These are phyloP conservation scores for Strigops habroptila DNA, from an alignment of 2,113 vertebrate genomes.

Conservation along the genomic window DNA sequence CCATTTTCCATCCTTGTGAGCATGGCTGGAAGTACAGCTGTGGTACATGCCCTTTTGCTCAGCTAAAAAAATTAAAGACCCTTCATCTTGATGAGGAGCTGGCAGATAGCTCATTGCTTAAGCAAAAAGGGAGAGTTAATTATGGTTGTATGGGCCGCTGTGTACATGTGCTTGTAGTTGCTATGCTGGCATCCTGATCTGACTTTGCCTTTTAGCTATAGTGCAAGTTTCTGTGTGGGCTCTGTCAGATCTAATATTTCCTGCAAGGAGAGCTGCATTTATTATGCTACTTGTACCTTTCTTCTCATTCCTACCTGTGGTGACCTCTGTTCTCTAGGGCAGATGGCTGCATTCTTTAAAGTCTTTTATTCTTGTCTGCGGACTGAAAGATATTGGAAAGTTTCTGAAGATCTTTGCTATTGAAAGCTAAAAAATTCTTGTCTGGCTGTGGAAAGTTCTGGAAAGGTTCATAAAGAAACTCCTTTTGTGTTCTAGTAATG, in stretches of 20 bases:
- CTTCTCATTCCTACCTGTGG: conserved; percentile 6
- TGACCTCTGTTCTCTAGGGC: conserved; percentile 19
- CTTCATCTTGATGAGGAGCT: not conserved
- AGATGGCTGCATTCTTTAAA: conserved; percentile 9
- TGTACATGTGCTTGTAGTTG: not conserved
- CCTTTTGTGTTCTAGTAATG: not conserved
- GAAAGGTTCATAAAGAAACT: not conserved
- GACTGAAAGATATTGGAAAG: not conserved
- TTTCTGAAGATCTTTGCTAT: not conserved
- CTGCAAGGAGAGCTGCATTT: conserved; percentile 30
- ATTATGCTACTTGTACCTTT: conserved; percentile 26
- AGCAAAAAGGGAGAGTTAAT: not conserved
- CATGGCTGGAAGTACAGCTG: not conserved
- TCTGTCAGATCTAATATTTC: conserved; percentile 55
- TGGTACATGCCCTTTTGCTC: not conserved
- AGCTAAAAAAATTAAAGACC: not conserved
- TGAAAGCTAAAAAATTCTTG: not conserved
- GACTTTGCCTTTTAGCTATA: conserved; percentile 46
- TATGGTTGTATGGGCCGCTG: not conserved
- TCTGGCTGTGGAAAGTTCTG: not conserved
- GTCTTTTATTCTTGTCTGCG: not conserved
- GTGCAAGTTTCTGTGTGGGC: not conserved
- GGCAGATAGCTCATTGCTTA: not conserved
- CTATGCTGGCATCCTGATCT: conserved; percentile 12
- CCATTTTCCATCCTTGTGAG: not conserved